Base-by-base conservation (phyloP, 2,797 vertebrate genomes). In the Knipowitschia caucasica region DNA sequence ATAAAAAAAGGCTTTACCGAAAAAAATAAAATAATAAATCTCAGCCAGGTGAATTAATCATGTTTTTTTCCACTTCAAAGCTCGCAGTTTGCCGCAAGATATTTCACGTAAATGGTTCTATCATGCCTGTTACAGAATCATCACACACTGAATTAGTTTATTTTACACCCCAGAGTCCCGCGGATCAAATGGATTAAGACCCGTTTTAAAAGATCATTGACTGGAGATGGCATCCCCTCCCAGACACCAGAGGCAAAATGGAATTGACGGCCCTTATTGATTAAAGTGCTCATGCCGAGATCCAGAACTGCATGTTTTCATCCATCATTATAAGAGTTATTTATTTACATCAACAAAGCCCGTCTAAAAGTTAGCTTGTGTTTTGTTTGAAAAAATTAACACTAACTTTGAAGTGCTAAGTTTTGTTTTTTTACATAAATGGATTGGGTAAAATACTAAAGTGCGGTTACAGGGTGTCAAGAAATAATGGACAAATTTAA, bases 21-120 rank as follows among this genome's bases (percentile, higher is more conserved):
- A 0, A 58, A 69, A 62, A 36, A n/a, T n/a, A n/a, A n/a, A n/a
- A n/a, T n/a, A n/a, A n/a, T n/a, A n/a, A 57, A 56, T 68, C 59
- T 42, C 44, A 26, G 50, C 59, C 67, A 77, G 67, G 69, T 77
- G 68, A 75, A 66, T 64, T 69, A 66, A 73, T 78, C 60, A 54
- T 49, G 57, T n/a, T 71, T 75, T 79, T 51, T n/a, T n/a, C n/a
- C 62, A 82, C 74, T 77, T 79, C 73, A 78, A 78, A 80, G 75
- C 68, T 71, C 50, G 62, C 45, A 59, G 46, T 55, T 3, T 24
- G 77, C 78, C 71, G 56, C 5, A 0, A 59, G 76, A 62, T 61
- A 64, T 74, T 72, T 75, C 50, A 58, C 9, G 24, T 30, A 38
- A 62, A 60, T 51, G 39, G 50, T 61, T 27, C 38, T 54, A 69